Evolutionary conservation across 2,113 vertebrate species (phyloP), one percentile per base, ranked within the genome.

Genomic region (Falcunculus frontatus): DNA sequence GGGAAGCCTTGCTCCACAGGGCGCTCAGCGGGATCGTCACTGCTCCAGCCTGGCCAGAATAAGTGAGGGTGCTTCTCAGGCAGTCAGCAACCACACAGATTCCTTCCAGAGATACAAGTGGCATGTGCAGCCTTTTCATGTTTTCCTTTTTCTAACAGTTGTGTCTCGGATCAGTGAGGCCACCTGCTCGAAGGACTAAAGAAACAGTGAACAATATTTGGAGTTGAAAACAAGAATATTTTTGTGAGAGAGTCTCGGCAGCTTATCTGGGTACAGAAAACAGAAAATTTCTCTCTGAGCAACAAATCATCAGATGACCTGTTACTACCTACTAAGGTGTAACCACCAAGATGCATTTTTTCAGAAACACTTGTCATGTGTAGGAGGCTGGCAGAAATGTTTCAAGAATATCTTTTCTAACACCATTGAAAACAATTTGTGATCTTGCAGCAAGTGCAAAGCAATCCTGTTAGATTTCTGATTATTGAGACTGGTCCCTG

Each of bases 331-430:
- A 19, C 35, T 35, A 42, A 56, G 59, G 82, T 70, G 49, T 55
- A 65, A 89, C 35, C 52, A 64, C 50, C 49, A 68, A 86, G 47
- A 70, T 3, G 13, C 25, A 60, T 15, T 52, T 92, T 89, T 94
- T 75, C 73, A 88, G 64, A 88, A 90, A 67, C 14, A 21, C n/a
- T 92, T 85, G 79, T 74, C 55, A 59, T 7, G 0, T 59, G 83
- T 85, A 86, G 78, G 65, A 93, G 87, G 30, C 37, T 84, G 42
- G 29, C 25, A 88, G 57, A 78, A 94, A 63, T 32, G 26, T 49
- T 80, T 91, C 46, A 69, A 62, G 53, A 75, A 75, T 65, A 83
- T 88, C 60, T 90, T 79, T 79, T 55, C 25, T 49, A 83, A 73
- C 57, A 57, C 18, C 14, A 57, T 6, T 62, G 53, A 56, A 90